Base-by-base conservation (phyloP, 2,113 vertebrate species). In the Nesoenas mayeri region DNA sequence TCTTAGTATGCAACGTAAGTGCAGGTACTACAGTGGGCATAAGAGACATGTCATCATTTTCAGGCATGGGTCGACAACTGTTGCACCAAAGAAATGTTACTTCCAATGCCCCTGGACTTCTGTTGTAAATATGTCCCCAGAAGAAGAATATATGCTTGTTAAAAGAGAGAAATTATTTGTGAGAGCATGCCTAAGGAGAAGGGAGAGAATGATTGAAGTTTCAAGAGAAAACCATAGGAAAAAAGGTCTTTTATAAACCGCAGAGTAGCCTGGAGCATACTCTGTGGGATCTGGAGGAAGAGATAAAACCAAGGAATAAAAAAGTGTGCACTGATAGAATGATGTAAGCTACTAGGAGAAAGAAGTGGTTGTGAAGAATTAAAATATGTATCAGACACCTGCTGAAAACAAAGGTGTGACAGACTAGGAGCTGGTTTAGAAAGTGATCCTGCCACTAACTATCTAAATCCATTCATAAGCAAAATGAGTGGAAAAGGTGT, bases 241-340 rank as follows among this genome's bases (percentile, higher is more conserved):
- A 88, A 93, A 91, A 92, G 61, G 57, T 69, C 72, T 95, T 88
- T 95, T 95, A 70, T 67, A 88, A 93, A 85, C 77, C 34, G 58
- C 73, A 91, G 89, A 78, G 89, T 93, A 93, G 91, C 92, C 87
- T 91, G 56, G 53, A 91, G 79, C 85, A 88, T 93, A 65, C 38
- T 89, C 78, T 71, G 44, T 94, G 80, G 85, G 44, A 79, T 95
- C 66, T 86, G 78, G 66, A 79, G 32, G n/a, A 79, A 87, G 34
- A 89, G 78, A 79, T 91, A 93, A 95, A 88, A 79, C 53, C 22
- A 58, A 86, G 36, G 64, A 95, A 91, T 64, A 90, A 86, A 90
- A 81, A 74, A 4, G 1, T 42, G 1, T 85, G 66, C 61, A 62
- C 11, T 80, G n/a, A 66, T 32, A 88, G 69, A 87, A 74, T 48